These are phyloP conservation scores for Mobula hypostoma DNA, from an alignment of 2,113 vertebrate genomes.

Conservation along the genomic window DNA sequence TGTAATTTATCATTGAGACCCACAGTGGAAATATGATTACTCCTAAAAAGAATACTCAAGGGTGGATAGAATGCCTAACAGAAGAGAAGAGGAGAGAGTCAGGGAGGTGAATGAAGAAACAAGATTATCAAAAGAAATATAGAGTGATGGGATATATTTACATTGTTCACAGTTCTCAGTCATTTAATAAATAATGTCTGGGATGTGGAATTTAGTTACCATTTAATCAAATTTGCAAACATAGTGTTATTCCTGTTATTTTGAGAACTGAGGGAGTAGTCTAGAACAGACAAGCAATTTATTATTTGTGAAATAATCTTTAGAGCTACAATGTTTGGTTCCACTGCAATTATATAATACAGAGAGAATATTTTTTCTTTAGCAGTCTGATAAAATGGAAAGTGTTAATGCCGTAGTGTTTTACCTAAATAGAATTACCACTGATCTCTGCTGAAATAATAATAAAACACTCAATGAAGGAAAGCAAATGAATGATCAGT, in stretches of 20 bases:
- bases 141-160: neutral
- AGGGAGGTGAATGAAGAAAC: neutral
- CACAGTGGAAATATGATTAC: neutral
- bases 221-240: neutral
- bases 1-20: neutral
- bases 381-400: neutral
- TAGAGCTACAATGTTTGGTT: neutral
- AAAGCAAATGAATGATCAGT: neutral
- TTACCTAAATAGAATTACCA: neutral
- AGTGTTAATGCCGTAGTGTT: neutral
- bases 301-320: slow-evolving; percentile 12
- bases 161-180: neutral
- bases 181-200: slow-evolving; percentile 1
- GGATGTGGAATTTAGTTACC: neutral
- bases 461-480: neutral
- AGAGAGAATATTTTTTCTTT: neutral
- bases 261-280: neutral
- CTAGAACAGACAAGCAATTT: neutral
- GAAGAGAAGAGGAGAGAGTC: neutral
- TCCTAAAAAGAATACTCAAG: neutral
- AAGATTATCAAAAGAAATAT: neutral
- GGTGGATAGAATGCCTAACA: neutral
- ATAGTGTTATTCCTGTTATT: neutral
- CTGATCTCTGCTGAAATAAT: neutral
- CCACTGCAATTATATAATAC: neutral